A percentile compares a stretch with the other conserved stretches of the same genome.
phyloP scores from a whole-genome alignment of 1,140 invertebrate genomes.

The Armadillidium nasatum region DNA sequence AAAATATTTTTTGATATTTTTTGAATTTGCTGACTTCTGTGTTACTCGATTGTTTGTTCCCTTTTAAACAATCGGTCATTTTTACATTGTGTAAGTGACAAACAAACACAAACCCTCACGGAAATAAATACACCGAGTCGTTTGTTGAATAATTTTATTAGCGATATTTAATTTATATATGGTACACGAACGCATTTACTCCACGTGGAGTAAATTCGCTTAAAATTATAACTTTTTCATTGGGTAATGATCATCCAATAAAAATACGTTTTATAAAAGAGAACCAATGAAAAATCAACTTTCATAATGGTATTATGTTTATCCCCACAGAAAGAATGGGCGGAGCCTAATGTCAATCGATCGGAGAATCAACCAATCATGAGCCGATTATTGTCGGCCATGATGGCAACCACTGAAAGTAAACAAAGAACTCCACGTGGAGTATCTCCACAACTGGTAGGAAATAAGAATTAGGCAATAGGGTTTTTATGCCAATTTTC shows the following conservation, averaged over 20 bases:
- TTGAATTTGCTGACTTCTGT: background rate
- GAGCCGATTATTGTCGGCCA: background rate
- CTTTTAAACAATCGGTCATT: background rate
- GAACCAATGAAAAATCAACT: too few relatives aligned
- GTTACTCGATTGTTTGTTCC: background rate
- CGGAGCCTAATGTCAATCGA: background rate
- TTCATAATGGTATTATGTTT: too few relatives aligned
- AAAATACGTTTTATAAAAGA: too few relatives aligned
- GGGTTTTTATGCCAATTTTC: background rate
- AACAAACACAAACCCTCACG: background rate
- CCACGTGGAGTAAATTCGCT: background rate
- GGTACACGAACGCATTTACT: background rate
- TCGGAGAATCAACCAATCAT: background rate
- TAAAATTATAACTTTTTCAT: too few relatives aligned
- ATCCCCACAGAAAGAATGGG: background rate
- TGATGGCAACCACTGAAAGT: slow-evolving; percentile 2
- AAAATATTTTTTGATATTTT: background rate
- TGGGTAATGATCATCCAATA: too few relatives aligned
- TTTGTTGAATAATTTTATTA: background rate
- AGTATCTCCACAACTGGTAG: background rate
- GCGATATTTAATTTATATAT: too few relatives aligned
- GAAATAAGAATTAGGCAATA: background rate
- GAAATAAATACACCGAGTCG: background rate
- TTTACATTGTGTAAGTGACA: background rate
- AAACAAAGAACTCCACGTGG: slow-evolving; percentile 8